Percentiles rank a stretch among this genome's conserved stretches.
Conservation (phyloP, 2,113 vertebrate genomes). For the Pogonocichla stellata region DNA sequence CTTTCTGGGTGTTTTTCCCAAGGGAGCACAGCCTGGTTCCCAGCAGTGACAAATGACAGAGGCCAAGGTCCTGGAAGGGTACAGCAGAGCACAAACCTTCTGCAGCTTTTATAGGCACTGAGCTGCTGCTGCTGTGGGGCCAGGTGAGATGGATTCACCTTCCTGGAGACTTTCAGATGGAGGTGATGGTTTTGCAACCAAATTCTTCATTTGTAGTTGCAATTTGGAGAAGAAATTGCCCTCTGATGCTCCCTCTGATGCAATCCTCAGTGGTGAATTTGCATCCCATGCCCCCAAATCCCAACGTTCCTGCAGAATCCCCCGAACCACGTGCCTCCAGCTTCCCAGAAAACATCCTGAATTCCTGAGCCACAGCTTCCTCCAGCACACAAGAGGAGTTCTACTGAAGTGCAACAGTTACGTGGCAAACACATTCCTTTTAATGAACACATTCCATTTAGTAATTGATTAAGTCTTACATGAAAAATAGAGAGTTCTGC, state of each 20-base stretch:
- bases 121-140: background rate
- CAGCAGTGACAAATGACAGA: background rate
- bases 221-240: background rate
- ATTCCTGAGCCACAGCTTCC: background rate
- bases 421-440: background rate
- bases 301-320: background rate
- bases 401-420: background rate
- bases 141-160: background rate
- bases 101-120: background rate
- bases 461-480: conserved; percentile 48
- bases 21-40: background rate
- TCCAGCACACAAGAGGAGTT: background rate
- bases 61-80: background rate
- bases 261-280: background rate
- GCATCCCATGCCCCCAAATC: background rate
- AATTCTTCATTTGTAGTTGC: background rate
- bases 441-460: conserved; percentile 32
- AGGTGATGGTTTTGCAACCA: background rate
- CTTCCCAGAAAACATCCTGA: background rate
- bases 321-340: background rate
- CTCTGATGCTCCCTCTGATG: accelerated
- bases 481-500: conserved; percentile 25
- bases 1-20: background rate
- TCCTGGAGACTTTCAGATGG: background rate
- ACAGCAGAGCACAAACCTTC: background rate